Conservation (phyloP, 2,797 vertebrate genomes). For the Cyprinella venusta region DNA sequence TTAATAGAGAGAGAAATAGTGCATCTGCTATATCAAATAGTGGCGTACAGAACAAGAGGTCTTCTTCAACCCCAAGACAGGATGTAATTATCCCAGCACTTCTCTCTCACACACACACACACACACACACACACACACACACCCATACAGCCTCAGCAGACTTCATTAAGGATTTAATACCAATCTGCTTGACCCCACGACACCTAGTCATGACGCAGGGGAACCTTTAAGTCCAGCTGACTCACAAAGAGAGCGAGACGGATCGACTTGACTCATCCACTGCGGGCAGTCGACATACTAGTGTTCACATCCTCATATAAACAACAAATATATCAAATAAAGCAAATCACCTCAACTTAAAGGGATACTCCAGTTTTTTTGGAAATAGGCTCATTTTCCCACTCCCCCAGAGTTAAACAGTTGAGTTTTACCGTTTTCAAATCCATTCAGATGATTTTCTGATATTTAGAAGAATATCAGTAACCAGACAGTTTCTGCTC, state of each 20-base stretch:
- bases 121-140: constrained; percentile 28
- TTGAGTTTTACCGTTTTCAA: too few relatives aligned
- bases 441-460: too few relatives aligned
- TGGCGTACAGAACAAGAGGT: constrained; percentile 45
- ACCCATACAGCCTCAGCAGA: constrained; percentile 54
- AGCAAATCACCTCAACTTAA: background rate
- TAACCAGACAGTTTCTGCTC: too few relatives aligned
- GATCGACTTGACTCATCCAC: background rate
- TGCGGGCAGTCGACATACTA: background rate
- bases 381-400: too few relatives aligned
- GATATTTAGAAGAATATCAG: too few relatives aligned
- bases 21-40: constrained; percentile 39
- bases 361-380: too few relatives aligned
- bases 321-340: too few relatives aligned
- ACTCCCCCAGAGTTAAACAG: too few relatives aligned
- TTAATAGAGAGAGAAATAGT: constrained; percentile 10
- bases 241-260: background rate
- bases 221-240: constrained; percentile 34
- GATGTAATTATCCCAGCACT: constrained; percentile 61
- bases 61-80: constrained; percentile 64
- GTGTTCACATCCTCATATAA: background rate
- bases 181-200: constrained; percentile 50
- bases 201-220: constrained; percentile 47
- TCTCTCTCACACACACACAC: too few relatives aligned
- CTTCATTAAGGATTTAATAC: constrained; percentile 72